Evolutionary conservation across 2,888 invertebrate species (phyloP), one percentile per base, ranked within the genome.

Genomic region (Oegoconia quadripuncta): DNA sequence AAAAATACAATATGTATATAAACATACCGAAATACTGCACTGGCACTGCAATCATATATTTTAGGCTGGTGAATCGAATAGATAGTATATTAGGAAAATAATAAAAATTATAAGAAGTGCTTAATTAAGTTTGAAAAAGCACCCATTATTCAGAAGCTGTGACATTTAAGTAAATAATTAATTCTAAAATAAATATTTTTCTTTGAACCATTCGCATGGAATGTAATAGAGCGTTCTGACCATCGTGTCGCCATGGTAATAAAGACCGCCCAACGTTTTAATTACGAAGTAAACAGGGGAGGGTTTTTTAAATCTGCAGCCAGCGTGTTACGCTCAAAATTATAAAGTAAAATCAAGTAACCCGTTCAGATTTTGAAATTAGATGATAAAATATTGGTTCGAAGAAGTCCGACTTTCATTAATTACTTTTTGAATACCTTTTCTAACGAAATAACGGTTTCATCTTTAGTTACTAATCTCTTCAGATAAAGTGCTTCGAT

Each of bases 251-350:
- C 41, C 40, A 44, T 42, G 45, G 55, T 50, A 52, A 48, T 65
- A 64, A 68, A 64, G 52, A 53, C 58, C 60, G 50, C 50, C 60
- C 61, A 55, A 48, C 48, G 52, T 58, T 68, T 69, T 72, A 72
- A 74, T 72, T 73, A 64, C 64, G 42, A 38, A 44, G 55, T 55
- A 62, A 70, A 70, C 55, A 60, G 56, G 52, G 50, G 56, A 49
- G 38, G 50, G 47, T 53, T 55, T 53, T 50, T 53, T 42, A 15
- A 5, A 57, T 52, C 43, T 46, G 46, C 23, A 20, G 18, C 37
- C 38, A 16, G 33, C 38, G 22, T 33, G 22, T 28, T 27, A 28
- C 33, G 38, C 17, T 17, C 6, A 14, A 23, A 33, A 38, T 38
- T 38, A 38, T 28, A 38, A 38, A 33, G 33, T 26, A 33, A 33